A percentile compares a stretch with the other conserved stretches of the same genome.
phyloP scores from a whole-genome alignment of 1,140 invertebrate species.

The Belonocnema kinseyi region DNA sequence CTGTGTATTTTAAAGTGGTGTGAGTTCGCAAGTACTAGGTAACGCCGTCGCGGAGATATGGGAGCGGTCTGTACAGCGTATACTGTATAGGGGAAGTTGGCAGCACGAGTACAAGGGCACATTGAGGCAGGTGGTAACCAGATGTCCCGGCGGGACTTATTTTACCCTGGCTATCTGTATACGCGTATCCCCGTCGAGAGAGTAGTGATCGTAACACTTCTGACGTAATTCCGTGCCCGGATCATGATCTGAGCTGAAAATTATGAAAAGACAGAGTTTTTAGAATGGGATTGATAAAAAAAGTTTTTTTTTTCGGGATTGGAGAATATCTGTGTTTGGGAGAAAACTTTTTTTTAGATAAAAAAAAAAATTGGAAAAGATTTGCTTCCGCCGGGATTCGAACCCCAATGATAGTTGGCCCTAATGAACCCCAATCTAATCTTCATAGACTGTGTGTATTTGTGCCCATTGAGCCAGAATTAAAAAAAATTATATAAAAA shows the following conservation, averaged over 20 bases:
- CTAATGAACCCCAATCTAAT: no score
- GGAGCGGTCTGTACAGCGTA: conserved; percentile 5
- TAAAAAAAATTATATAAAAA: no score
- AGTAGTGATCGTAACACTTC: conserved; percentile 9
- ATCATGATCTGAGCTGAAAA: background rate
- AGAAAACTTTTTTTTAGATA: no score
- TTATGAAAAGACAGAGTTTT: background rate
- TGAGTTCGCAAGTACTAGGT: conserved; percentile 19
- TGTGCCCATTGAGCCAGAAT: no score
- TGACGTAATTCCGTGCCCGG: background rate
- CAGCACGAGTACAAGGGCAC: conserved; percentile 60
- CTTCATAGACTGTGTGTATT: no score
- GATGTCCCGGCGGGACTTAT: conserved; percentile 65
- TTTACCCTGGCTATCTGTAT: conserved; percentile 46
- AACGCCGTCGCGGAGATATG: conserved; percentile 36
- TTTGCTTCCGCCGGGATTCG: no score
- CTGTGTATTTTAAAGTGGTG: conserved; percentile 4
- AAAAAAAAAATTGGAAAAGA: no score
- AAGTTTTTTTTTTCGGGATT: no score
- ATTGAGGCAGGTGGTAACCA: conserved; percentile 75
- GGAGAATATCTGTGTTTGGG: no score
- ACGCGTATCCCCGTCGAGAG: conserved; percentile 26
- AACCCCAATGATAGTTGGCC: no score
- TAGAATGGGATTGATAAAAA: background rate
- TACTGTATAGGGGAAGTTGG: conserved; percentile 42